Percentiles rank a stretch among this genome's conserved stretches.
Evolutionary conservation across 2,113 vertebrate species (phyloP).

Genomic region (Phalacrocorax carbo): DNA sequence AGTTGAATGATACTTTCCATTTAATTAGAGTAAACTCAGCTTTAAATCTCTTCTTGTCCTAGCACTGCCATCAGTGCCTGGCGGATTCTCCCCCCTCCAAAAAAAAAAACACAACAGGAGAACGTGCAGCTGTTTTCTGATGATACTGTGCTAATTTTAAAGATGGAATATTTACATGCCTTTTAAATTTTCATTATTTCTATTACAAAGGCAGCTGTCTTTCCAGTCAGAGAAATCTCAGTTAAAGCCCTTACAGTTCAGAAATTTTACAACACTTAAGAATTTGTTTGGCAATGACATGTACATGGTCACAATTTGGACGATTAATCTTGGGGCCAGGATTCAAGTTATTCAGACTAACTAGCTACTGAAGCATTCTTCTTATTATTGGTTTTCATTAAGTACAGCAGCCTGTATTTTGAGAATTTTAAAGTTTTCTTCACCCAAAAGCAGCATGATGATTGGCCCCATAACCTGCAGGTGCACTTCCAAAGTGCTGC

Average conservation of each 20-base stretch:
- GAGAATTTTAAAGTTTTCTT: neutral
- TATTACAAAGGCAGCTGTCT: neutral
- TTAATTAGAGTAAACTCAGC: neutral
- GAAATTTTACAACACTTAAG: neutral
- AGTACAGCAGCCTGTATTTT: neutral
- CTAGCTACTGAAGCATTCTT: neutral
- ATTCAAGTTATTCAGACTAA: neutral
- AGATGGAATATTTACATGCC: neutral
- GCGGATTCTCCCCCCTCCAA: neutral
- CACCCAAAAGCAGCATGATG: neutral
- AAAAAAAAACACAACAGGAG: neutral
- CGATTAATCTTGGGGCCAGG: neutral
- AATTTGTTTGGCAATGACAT: neutral
- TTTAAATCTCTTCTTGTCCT: neutral
- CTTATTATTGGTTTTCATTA: neutral
- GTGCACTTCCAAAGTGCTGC: neutral
- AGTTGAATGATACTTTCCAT: neutral
- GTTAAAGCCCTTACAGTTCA: neutral
- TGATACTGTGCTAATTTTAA: neutral
- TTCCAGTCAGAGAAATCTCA: neutral
- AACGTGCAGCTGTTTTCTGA: neutral
- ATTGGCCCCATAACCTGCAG: neutral
- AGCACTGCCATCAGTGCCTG: neutral
- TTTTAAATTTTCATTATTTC: neutral
- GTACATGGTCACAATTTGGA: neutral